Evolutionary conservation across 2,113 vertebrate genomes (phyloP).

Genomic region (Patagioenas fasciata): DNA sequence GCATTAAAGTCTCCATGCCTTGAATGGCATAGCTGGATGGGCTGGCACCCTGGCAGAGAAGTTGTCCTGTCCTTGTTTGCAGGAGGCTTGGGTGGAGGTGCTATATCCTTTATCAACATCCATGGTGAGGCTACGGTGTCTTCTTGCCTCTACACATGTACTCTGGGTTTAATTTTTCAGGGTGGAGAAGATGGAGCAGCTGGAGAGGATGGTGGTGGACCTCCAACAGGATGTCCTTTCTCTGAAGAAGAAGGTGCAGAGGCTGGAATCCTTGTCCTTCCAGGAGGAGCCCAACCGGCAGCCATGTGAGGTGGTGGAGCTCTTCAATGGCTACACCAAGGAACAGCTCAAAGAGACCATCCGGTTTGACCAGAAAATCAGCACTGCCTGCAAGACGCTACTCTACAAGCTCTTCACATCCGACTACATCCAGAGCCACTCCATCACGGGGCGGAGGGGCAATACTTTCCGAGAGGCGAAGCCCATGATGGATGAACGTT

Average conservation of each 20-base stretch:
- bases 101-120: not conserved
- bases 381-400: conserved; percentile 65
- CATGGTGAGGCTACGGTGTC: rapidly evolving
- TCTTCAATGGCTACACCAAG: conserved; percentile 65
- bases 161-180: conserved; percentile 8
- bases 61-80: not conserved
- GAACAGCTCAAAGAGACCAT: conserved; percentile 66
- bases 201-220: conserved; percentile 47
- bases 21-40: not conserved
- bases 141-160: not conserved
- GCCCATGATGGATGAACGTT: conserved; percentile 70
- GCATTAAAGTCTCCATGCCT: not conserved
- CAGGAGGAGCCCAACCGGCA: conserved; percentile 40
- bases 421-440: conserved; percentile 68
- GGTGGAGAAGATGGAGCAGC: conserved; percentile 41
- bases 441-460: conserved; percentile 59
- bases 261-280: conserved; percentile 51
- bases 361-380: conserved; percentile 69
- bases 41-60: not conserved
- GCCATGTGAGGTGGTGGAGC: conserved; percentile 1
- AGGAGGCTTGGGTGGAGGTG: not conserved
- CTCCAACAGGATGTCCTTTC: conserved; percentile 41
- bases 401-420: conserved; percentile 68
- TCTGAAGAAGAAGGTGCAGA: conserved; percentile 61
- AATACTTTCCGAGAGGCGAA: conserved; percentile 62